These are phyloP conservation scores for Ophiodon elongatus DNA, from an alignment of 2,113 vertebrate genomes.

Conservation along the genomic window DNA sequence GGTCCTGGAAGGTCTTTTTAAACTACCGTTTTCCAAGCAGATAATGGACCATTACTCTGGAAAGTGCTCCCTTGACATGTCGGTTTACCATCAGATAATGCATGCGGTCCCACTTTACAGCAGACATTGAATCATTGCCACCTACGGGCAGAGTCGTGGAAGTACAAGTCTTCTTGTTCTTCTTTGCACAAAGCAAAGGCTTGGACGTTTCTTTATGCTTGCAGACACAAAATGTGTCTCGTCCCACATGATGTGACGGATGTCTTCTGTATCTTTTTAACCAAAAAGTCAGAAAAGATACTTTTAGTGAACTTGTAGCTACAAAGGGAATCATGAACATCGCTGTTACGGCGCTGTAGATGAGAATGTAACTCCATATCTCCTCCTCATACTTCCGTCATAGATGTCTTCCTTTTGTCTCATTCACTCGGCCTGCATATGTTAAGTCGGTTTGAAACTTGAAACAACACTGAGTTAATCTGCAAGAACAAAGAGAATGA, in stretches of 20 bases:
- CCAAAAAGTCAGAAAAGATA: background rate
- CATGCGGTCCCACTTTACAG: background rate
- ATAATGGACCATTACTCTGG: background rate
- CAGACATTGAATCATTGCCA: conserved; percentile 37
- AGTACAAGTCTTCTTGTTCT: background rate
- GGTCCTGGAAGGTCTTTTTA: background rate
- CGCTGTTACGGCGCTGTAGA: background rate
- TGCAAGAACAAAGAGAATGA: conserved; percentile 57
- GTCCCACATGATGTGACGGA: background rate
- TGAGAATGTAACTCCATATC: background rate
- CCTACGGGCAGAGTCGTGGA: conserved; percentile 25
- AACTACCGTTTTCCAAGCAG: background rate
- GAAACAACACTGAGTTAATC: background rate
- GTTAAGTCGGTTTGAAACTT: conserved; percentile 24
- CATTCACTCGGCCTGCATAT: background rate
- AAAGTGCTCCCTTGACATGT: background rate
- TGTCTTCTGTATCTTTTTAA: background rate
- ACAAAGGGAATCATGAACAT: conserved; percentile 29
- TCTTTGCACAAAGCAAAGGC: conserved; percentile 2
- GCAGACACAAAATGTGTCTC: background rate
- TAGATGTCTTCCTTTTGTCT: conserved; percentile 26
- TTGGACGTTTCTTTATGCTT: background rate
- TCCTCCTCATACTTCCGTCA: conserved; percentile 1
- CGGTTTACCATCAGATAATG: background rate
- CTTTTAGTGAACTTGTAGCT: background rate